Conservation (phyloP, 2,888 invertebrate species). For the Beris chalybata region DNA sequence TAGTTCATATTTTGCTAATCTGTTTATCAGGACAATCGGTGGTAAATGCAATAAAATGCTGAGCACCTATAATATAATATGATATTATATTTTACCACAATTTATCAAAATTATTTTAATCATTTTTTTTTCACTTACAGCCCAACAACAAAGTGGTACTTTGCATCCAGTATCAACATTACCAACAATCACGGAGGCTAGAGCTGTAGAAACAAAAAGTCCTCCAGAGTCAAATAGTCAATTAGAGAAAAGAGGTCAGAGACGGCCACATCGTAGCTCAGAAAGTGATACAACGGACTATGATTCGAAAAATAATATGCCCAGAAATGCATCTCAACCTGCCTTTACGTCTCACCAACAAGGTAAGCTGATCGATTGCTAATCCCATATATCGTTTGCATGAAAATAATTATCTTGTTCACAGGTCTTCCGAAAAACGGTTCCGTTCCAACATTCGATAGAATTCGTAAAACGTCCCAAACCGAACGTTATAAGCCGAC, state of each 20-base stretch:
- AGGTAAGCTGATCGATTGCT: conserved; percentile 54
- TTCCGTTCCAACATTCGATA: conserved; percentile 86
- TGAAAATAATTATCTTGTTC: neutral
- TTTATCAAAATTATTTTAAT: too few relatives aligned
- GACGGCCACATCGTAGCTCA: conserved; percentile 51
- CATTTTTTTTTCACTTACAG: neutral
- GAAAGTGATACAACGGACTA: conserved; percentile 50
- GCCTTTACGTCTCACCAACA: conserved; percentile 76
- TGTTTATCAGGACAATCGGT: too few relatives aligned
- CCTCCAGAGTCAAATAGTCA: conserved; percentile 41
- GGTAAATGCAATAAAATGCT: too few relatives aligned
- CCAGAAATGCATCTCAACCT: conserved; percentile 84
- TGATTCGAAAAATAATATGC: conserved; percentile 61
- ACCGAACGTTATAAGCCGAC: conserved; percentile 84
- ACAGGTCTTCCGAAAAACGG: conserved; percentile 75
- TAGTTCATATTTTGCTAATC: too few relatives aligned
- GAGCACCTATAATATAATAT: too few relatives aligned
- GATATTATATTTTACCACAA: too few relatives aligned
- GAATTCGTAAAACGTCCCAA: conserved; percentile 80
- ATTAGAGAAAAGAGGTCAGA: conserved; percentile 43
- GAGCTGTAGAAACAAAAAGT: conserved; percentile 61
- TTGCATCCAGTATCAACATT: conserved; percentile 83
- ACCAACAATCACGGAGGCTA: conserved; percentile 88
- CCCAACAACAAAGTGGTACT: conserved; percentile 65
- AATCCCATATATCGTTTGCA: neutral